These are phyloP conservation scores for Numenius arquata DNA, from an alignment of 2,113 vertebrate genomes.

Conservation along the genomic window DNA sequence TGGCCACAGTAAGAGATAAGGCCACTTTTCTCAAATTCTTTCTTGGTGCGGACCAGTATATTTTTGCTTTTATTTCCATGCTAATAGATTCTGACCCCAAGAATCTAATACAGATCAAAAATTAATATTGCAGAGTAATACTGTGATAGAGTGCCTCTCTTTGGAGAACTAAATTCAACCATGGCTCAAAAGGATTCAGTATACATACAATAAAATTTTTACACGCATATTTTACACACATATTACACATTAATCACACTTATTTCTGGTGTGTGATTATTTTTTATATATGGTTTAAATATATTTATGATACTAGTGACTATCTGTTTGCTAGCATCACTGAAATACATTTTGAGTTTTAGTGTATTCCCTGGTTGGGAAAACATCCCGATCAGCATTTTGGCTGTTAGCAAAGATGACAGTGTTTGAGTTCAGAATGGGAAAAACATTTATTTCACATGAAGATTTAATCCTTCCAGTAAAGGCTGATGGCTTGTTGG, in stretches of 20 bases:
- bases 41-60: not conserved
- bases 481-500: not conserved
- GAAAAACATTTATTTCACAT: not conserved
- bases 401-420: not conserved
- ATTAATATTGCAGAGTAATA: not conserved
- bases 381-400: not conserved
- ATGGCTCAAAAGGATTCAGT: not conserved
- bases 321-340: not conserved
- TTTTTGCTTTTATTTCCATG: not conserved
- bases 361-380: not conserved
- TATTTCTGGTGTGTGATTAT: not conserved
- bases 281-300: not conserved
- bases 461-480: not conserved
- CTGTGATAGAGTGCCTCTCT: not conserved
- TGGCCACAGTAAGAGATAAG: not conserved
- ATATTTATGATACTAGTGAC: not conserved
- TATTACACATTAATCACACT: not conserved
- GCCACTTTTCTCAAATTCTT: not conserved
- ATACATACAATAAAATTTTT: not conserved
- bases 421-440: not conserved
- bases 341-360: not conserved
- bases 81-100: not conserved
- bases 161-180: not conserved
- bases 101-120: not conserved
- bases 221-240: not conserved